phyloP scores from a whole-genome alignment of 2,888 invertebrate genomes.

The Habrosyne pyritoides region DNA sequence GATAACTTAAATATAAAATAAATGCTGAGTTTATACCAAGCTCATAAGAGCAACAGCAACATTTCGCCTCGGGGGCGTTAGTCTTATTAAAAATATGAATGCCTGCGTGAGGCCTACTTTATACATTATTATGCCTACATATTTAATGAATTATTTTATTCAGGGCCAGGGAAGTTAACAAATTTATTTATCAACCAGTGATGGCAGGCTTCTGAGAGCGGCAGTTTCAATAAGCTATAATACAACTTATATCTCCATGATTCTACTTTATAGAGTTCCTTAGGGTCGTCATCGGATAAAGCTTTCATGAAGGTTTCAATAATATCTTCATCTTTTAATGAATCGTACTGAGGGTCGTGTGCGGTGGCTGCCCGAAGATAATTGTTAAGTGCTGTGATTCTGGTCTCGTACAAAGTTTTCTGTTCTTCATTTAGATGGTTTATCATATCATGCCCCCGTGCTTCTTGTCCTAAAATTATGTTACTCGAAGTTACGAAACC shows the following conservation, averaged over 20 bases:
- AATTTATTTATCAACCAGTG: slow-evolving; percentile 86
- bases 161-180: slow-evolving; percentile 83
- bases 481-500: slow-evolving; percentile 88
- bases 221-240: slow-evolving; percentile 85
- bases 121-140: too few relatives aligned
- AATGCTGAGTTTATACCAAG: too few relatives aligned
- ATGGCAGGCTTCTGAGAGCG: slow-evolving; percentile 80
- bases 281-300: slow-evolving; percentile 84
- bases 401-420: slow-evolving; percentile 84
- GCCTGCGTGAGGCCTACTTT: too few relatives aligned
- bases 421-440: slow-evolving; percentile 85
- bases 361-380: slow-evolving; percentile 79
- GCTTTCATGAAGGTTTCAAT: slow-evolving; percentile 86
- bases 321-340: slow-evolving; percentile 81
- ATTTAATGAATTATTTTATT: too few relatives aligned
- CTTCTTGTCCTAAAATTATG: slow-evolving; percentile 85
- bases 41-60: too few relatives aligned
- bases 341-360: slow-evolving; percentile 64
- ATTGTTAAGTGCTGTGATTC: slow-evolving; percentile 85
- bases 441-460: slow-evolving; percentile 86
- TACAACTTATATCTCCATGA: slow-evolving; percentile 87
- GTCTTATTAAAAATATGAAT: too few relatives aligned
- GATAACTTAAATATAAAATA: too few relatives aligned
- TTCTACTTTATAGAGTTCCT: slow-evolving; percentile 86
- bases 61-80: too few relatives aligned